These are phyloP conservation scores for Meda fulgida DNA, from an alignment of 2,797 vertebrate genomes.

Conservation along the genomic window DNA sequence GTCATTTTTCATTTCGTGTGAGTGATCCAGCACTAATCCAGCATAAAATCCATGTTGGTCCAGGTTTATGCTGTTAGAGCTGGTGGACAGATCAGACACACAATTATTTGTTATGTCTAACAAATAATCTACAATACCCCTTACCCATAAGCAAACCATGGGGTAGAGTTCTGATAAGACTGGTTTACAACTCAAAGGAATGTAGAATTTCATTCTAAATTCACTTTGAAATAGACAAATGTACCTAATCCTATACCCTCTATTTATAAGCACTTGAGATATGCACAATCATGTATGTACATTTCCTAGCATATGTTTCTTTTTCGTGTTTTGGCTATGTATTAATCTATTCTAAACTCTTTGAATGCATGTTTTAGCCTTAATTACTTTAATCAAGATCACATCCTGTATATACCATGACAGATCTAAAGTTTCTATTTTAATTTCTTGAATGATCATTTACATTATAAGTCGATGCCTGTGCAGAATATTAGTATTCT, in stretches of 20 bases:
- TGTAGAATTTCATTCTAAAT: background rate
- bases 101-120: background rate
- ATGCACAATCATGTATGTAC: background rate
- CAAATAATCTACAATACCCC: background rate
- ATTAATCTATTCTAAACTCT: background rate
- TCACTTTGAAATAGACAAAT: background rate
- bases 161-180: background rate
- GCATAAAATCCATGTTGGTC: background rate
- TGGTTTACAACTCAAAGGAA: background rate
- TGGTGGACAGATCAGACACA: background rate
- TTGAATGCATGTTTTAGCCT: background rate
- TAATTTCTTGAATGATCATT: background rate
- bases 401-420: background rate
- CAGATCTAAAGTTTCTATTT: background rate
- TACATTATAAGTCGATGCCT: background rate
- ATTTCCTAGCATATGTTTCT: background rate
- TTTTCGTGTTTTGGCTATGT: background rate
- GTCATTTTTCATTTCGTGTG: background rate
- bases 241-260: background rate
- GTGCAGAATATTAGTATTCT: background rate
- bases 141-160: background rate
- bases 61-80: background rate
- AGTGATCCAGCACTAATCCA: background rate
- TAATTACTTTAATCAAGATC: background rate
- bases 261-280: background rate